These are phyloP conservation scores for Siniperca obscura DNA, from an alignment of 2,797 vertebrate species.

Conservation along the genomic window DNA sequence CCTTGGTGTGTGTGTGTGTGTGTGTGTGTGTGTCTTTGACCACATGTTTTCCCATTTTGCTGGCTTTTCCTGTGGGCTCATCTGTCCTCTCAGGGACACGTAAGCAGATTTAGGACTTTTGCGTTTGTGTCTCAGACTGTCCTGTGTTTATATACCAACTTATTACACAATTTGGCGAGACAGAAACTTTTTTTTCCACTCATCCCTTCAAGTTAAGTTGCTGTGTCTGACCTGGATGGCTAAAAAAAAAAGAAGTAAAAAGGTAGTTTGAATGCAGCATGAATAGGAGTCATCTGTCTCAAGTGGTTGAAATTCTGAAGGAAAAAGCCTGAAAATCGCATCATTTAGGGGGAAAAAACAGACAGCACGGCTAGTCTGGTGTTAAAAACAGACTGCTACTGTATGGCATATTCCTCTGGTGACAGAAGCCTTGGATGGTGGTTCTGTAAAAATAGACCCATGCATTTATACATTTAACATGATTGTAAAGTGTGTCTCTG, in stretches of 20 bases:
- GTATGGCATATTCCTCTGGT: slow-evolving; percentile 34
- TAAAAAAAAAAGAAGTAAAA: slow-evolving; percentile 1
- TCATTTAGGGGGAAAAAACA: slow-evolving; percentile 31
- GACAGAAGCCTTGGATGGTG: slow-evolving; percentile 28
- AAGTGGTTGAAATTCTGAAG: slow-evolving; percentile 40
- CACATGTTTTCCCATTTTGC: slow-evolving; percentile 1
- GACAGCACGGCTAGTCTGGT: slow-evolving; percentile 27
- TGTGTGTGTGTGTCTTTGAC: neutral
- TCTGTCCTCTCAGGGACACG: slow-evolving; percentile 32
- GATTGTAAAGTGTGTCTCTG: slow-evolving; percentile 17
- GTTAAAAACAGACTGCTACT: slow-evolving; percentile 51
- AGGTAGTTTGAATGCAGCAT: slow-evolving; percentile 5
- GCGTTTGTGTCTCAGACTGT: slow-evolving; percentile 10
- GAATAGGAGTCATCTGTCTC: slow-evolving; percentile 30
- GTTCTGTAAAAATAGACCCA: slow-evolving; percentile 51
- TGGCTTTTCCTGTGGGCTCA: slow-evolving; percentile 12
- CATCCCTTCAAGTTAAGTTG: slow-evolving; percentile 1
- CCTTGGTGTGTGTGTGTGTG: neutral
- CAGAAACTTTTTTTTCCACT: neutral
- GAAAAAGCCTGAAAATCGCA: slow-evolving; percentile 48
- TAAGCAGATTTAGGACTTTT: slow-evolving; percentile 30
- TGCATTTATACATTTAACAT: slow-evolving; percentile 39
- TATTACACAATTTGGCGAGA: slow-evolving; percentile 17
- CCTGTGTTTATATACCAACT: slow-evolving; percentile 17
- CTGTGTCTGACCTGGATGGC: slow-evolving; percentile 7